Conservation (phyloP, 2,113 vertebrate genomes). For the Vireo altiloquus region DNA sequence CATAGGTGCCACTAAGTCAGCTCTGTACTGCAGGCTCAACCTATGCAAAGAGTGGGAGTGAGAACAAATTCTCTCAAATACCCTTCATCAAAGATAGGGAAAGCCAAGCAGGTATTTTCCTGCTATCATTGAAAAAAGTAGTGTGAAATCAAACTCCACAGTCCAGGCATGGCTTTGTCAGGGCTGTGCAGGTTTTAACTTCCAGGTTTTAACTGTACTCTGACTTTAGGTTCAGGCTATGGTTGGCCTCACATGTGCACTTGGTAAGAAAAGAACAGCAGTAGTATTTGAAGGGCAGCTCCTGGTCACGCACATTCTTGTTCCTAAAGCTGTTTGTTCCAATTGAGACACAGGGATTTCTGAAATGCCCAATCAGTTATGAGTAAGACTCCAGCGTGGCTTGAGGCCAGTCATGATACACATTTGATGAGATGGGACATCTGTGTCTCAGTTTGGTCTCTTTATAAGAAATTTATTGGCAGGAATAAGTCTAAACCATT, state of each 20-base stretch:
- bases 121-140: background rate
- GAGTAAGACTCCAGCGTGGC: background rate
- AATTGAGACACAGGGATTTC: background rate
- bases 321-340: conserved; percentile 15
- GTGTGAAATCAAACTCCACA: background rate
- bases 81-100: background rate
- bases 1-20: background rate
- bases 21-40: background rate
- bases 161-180: background rate
- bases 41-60: background rate
- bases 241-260: background rate
- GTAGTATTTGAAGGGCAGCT: background rate
- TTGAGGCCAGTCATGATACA: conserved; percentile 9
- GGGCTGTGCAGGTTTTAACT: background rate
- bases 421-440: conserved; percentile 55
- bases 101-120: background rate
- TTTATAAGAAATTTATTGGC: conserved; percentile 32
- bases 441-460: conserved; percentile 35
- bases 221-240: background rate
- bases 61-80: background rate
- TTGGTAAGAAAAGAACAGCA: background rate
- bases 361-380: conserved; percentile 30
- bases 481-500: background rate
- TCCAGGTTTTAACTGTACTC: background rate
- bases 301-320: background rate